Evolutionary conservation across 2,797 vertebrate genomes (phyloP), one percentile per base, ranked within the genome.

Genomic region (Taenioides sp.): DNA sequence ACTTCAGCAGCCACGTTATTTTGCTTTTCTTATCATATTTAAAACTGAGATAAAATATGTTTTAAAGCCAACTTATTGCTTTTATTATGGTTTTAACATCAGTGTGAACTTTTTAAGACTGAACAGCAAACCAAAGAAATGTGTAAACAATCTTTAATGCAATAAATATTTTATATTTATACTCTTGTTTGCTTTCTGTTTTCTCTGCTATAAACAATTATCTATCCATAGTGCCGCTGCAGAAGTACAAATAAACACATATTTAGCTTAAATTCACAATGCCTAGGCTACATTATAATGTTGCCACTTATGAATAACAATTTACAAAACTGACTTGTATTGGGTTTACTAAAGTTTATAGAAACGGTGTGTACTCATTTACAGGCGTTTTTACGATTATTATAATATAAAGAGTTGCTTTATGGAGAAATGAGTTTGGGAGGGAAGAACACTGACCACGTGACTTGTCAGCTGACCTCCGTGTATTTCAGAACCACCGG

Each of bases 111-210:
- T 54, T 9, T 67, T 80, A 49, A 68, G 27, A 62, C 28, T 71
- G 68, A 70, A 74, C 14, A 67, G 49, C 11, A 23, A 83, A 65
- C 72, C 83, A 85, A 86, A 90, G 80, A 88, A 78, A 80, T 79
- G 73, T 86, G 75, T 84, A 80, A 75, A 69, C 14, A 43, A 31
- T 70, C 72, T 72, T 83, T 83, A 79, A 81, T 82, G 78, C 81
- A 91, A 89, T 90, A 89, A 91, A 92, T 73, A 37, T 86, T 90
- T 87, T 90, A 83, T 91, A 91, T 91, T 92, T 91, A 91, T 90
- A 84, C 1, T 16, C 54, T 23, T 9, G 63, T 74, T 65, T 64
- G 70, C 4, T 47, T 47, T 77, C 67, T 27, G 7, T 76, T 69
- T 72, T 31, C 6, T 54, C 28, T 61, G 59, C 27, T 28, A 57